Evolutionary conservation across 2,888 invertebrate genomes (phyloP).

Genomic region (Amphipyra berbera): DNA sequence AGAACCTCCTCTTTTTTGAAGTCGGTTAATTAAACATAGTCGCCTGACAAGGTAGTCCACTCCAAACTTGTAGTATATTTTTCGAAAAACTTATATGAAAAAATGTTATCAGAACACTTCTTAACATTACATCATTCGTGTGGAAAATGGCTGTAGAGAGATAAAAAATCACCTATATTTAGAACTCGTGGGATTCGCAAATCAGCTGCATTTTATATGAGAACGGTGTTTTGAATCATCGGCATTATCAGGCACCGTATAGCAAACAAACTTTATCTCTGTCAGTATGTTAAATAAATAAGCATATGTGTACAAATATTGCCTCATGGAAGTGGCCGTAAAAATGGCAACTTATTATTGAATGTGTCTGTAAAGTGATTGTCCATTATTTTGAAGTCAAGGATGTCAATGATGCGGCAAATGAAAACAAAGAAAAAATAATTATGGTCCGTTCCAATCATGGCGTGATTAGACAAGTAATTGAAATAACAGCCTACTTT

Average conservation of each 20-base stretch:
- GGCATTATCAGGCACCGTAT: slow-evolving; percentile 31
- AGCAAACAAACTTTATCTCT: slow-evolving; percentile 45
- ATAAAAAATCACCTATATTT: slow-evolving; percentile 17
- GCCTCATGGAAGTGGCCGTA: slow-evolving; percentile 46
- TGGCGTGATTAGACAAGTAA: slow-evolving; percentile 30
- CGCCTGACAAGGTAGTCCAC: too few species aligned
- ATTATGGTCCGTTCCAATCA: slow-evolving; percentile 47
- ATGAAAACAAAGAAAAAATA: slow-evolving; percentile 75
- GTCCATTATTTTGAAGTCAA: slow-evolving; percentile 64
- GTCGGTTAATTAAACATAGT: too few species aligned
- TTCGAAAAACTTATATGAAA: too few species aligned
- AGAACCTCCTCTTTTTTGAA: too few species aligned
- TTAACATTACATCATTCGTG: neutral
- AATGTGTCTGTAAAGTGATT: slow-evolving; percentile 63
- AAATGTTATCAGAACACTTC: neutral
- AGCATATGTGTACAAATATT: slow-evolving; percentile 42
- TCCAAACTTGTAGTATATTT: too few species aligned
- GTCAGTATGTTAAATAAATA: slow-evolving; percentile 52
- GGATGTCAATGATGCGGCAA: slow-evolving; percentile 79
- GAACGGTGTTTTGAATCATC: slow-evolving; percentile 30
- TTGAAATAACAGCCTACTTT: slow-evolving; percentile 24
- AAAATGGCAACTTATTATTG: slow-evolving; percentile 44
- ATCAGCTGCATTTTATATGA: slow-evolving; percentile 16
- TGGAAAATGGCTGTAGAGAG: neutral
- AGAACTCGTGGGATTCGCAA: slow-evolving; percentile 7